Conservation (phyloP, 2,113 vertebrate species). For the Dicerorhinus sumatrensis region DNA sequence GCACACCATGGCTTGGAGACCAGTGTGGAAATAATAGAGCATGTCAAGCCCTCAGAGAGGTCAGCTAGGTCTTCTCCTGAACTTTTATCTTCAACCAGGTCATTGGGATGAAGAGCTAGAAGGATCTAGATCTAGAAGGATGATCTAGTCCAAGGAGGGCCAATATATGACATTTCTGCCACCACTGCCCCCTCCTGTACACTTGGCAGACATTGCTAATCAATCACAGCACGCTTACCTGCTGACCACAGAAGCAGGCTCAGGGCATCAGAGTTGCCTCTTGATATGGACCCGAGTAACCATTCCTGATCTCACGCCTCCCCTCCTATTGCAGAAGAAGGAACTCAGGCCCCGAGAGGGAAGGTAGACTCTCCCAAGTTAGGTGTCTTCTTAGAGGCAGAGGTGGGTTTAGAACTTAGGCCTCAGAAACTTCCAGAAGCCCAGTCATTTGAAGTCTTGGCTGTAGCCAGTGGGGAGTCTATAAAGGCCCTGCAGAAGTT, state of each 20-base stretch:
- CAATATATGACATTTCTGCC: not conserved
- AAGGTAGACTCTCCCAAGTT: not conserved
- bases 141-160: not conserved
- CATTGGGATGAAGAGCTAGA: not conserved
- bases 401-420: not conserved
- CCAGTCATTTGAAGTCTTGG: not conserved
- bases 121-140: not conserved
- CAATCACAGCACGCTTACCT: not conserved
- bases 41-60: no score
- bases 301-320: not conserved
- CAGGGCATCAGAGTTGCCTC: not conserved
- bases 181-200: accelerated
- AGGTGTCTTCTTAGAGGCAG: not conserved
- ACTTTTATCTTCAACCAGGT: not conserved
- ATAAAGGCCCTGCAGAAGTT: not conserved
- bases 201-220: slow-evolving; percentile 21
- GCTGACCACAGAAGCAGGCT: not conserved
- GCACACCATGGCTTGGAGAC: not conserved
- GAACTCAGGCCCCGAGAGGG: not conserved
- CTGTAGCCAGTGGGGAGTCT: not conserved
- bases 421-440: slow-evolving; percentile 1
- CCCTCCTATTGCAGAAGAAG: not conserved
- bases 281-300: not conserved
- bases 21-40: not conserved
- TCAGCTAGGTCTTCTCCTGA: not conserved